A percentile compares a stretch with the other conserved stretches of the same genome.
phyloP scores from a whole-genome alignment of 2,113 vertebrate genomes.

The Delphinapterus leucas region DNA sequence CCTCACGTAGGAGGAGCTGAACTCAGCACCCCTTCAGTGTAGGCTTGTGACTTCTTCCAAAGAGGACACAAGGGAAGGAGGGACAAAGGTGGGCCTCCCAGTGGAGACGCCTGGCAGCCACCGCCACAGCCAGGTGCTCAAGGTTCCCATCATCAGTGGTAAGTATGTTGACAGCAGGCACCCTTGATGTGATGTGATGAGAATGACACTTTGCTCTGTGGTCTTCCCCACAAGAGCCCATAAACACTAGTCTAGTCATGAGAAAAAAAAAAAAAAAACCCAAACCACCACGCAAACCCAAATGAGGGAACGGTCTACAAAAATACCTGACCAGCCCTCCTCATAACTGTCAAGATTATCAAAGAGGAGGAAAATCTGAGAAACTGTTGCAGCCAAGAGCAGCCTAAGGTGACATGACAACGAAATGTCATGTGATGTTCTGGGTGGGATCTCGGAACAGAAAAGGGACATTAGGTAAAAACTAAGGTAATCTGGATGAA shows the following conservation, averaged over 20 bases:
- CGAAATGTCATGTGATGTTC: neutral
- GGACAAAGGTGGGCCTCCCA: neutral
- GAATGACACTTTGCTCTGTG: neutral
- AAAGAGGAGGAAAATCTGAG: neutral
- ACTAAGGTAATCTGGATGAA: neutral
- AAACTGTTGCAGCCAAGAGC: neutral
- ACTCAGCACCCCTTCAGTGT: neutral
- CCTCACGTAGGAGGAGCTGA: neutral
- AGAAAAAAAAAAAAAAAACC: neutral
- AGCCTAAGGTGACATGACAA: neutral
- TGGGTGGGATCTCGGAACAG: neutral
- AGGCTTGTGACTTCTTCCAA: neutral
- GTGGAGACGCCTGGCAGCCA: neutral
- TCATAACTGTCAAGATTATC: neutral
- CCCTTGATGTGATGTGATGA: neutral
- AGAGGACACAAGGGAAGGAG: too few relatives aligned
- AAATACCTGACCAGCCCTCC: neutral
- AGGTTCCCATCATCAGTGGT: accelerated
- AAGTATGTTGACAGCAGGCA: neutral
- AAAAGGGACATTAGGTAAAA: too few relatives aligned
- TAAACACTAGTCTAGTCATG: neutral
- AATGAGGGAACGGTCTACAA: neutral
- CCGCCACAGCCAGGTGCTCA: neutral
- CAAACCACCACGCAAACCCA: neutral
- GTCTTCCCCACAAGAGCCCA: neutral